phyloP scores from a whole-genome alignment of 1,140 invertebrate species.

The Cecropterus lyciades region DNA sequence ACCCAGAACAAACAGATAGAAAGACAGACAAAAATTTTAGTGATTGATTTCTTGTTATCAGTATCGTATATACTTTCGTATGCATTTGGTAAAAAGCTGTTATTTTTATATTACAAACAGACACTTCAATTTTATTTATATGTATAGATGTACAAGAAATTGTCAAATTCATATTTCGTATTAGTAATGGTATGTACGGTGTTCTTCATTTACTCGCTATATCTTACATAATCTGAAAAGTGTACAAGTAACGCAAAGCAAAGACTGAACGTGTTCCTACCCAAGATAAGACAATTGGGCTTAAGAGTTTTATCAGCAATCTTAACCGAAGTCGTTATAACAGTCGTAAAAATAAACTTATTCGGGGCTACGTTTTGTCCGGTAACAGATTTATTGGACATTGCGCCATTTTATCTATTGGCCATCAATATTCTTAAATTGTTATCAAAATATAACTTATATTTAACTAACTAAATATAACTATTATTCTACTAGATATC shows the following conservation, averaged over 20 bases:
- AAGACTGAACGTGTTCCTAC: slow-evolving; percentile 41
- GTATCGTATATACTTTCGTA: too few relatives aligned
- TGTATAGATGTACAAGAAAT: too few relatives aligned
- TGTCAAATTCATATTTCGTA: not conserved
- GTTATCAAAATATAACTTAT: too few relatives aligned
- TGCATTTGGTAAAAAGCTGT: too few relatives aligned
- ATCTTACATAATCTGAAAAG: slow-evolving; percentile 1
- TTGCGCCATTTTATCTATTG: not conserved
- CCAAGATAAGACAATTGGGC: slow-evolving; percentile 49
- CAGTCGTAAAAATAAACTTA: slow-evolving; percentile 58
- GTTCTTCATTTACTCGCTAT: not conserved
- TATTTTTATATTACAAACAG: not conserved
- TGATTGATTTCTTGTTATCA: too few relatives aligned
- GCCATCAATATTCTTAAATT: too few relatives aligned
- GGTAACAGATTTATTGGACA: slow-evolving; percentile 6
- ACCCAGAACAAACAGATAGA: too few relatives aligned
- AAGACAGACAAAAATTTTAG: too few relatives aligned
- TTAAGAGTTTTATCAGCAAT: slow-evolving; percentile 59
- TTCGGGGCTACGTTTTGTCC: slow-evolving; percentile 44
- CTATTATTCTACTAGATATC: too few relatives aligned
- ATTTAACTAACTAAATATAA: too few relatives aligned
- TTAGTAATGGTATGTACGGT: too few relatives aligned
- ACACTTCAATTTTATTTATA: not conserved
- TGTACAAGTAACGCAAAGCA: not conserved
- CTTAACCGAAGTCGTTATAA: slow-evolving; percentile 58